These are phyloP conservation scores for Aegithalos caudatus DNA, from an alignment of 2,113 vertebrate species.

Conservation along the genomic window DNA sequence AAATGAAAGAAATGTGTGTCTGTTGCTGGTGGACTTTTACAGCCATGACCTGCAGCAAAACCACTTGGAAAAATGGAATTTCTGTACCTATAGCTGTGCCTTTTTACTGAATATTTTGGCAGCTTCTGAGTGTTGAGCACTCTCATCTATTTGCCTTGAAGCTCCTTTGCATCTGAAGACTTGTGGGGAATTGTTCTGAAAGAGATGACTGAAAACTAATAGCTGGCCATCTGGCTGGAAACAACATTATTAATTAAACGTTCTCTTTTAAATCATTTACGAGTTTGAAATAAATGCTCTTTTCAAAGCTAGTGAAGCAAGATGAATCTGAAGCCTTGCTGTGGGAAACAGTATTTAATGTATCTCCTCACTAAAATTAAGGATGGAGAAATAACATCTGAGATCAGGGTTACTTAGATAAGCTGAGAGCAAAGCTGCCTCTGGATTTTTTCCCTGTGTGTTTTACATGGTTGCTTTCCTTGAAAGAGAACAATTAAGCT, in stretches of 20 bases:
- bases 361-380: background rate
- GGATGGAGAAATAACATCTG: background rate
- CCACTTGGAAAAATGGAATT: background rate
- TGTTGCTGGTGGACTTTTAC: background rate
- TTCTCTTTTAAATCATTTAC: constrained; percentile 47
- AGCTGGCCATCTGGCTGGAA: constrained; percentile 54
- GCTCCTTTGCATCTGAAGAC: background rate
- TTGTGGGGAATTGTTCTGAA: constrained; percentile 20
- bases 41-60: background rate
- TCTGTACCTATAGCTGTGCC: background rate
- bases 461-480: background rate
- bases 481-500: background rate
- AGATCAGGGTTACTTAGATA: background rate
- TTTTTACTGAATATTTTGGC: background rate
- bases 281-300: constrained; percentile 10
- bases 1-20: background rate
- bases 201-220: constrained; percentile 21
- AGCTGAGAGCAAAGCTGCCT: background rate
- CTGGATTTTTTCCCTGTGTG: background rate
- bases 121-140: background rate
- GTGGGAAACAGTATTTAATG: background rate
- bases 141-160: background rate
- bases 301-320: constrained; percentile 1
- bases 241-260: constrained; percentile 49
- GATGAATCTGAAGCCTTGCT: background rate